phyloP scores from a whole-genome alignment of 2,797 vertebrate genomes.

The Dallia pectoralis region DNA sequence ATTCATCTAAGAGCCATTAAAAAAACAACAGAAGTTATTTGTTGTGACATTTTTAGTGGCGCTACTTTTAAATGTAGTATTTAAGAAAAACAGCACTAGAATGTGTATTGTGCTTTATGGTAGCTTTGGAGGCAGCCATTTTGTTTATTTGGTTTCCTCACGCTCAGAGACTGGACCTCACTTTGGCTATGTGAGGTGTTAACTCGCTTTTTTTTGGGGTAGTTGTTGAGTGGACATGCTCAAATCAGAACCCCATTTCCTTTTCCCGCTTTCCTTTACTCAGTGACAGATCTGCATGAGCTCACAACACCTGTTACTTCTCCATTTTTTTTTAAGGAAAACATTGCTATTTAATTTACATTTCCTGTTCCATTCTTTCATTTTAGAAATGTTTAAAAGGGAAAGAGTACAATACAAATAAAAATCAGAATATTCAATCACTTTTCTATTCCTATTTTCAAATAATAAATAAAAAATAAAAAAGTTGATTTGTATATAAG shows the following conservation, averaged over 20 bases:
- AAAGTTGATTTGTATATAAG: constrained; percentile 91
- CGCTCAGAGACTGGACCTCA: constrained; percentile 54
- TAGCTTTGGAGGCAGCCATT: constrained; percentile 67
- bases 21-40: constrained; percentile 48
- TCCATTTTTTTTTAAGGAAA: constrained; percentile 54
- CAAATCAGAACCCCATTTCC: constrained; percentile 59
- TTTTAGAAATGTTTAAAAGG: constrained; percentile 75
- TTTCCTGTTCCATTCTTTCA: constrained; percentile 66
- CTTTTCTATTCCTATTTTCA: constrained; percentile 86
- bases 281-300: constrained; percentile 59
- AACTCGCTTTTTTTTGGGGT: constrained; percentile 50
- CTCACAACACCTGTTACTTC: constrained; percentile 53
- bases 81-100: constrained; percentile 63
- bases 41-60: constrained; percentile 64
- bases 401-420: constrained; percentile 75
- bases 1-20: constrained; percentile 40
- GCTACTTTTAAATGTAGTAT: constrained; percentile 70
- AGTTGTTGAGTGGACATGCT: constrained; percentile 63
- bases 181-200: constrained; percentile 44
- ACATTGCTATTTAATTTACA: constrained; percentile 30
- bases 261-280: constrained; percentile 57
- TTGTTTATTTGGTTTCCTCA: constrained; percentile 44
- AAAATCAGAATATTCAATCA: constrained; percentile 81
- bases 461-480: constrained; percentile 76
- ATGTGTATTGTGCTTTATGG: constrained; percentile 63